Conservation (phyloP, 2,888 invertebrate genomes). For the Drosophila multiciliata region DNA sequence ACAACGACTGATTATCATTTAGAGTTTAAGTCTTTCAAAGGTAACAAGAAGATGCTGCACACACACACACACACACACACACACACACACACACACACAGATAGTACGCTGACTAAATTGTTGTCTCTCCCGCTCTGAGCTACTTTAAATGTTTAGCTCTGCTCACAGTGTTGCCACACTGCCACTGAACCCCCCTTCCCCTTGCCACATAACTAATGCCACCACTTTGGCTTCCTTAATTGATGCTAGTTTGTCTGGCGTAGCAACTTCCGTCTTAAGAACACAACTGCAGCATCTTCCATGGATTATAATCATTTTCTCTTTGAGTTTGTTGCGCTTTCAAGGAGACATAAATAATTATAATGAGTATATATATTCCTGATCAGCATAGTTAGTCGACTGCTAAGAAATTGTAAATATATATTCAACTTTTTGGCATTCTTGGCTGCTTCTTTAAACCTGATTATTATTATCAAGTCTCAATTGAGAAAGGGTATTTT, state of each 20-base stretch:
- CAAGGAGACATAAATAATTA: no score
- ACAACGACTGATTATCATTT: constrained; percentile 49
- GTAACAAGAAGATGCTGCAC: constrained; percentile 16
- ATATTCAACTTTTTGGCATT: no score
- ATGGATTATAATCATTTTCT: neutral
- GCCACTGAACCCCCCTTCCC: no score
- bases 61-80: neutral
- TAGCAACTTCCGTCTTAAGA: constrained; percentile 55
- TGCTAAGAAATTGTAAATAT: no score
- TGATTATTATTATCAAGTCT: neutral
- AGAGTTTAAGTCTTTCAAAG: constrained; percentile 16
- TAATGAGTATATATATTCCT: neutral
- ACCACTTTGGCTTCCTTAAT: constrained; percentile 66
- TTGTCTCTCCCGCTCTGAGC: neutral
- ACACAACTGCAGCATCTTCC: constrained; percentile 24
- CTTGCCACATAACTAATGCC: constrained; percentile 58
- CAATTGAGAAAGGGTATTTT: neutral
- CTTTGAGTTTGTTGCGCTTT: neutral
- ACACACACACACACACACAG: neutral
- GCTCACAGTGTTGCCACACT: neutral
- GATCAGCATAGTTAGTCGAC: neutral
- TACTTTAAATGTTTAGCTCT: constrained; percentile 3
- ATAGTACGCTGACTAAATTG: constrained; percentile 7
- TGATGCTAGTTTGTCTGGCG: constrained; percentile 63
- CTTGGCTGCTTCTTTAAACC: no score